These are phyloP conservation scores for Oncorhynchus kisutch DNA, from an alignment of 2,113 vertebrate genomes.

Conservation along the genomic window DNA sequence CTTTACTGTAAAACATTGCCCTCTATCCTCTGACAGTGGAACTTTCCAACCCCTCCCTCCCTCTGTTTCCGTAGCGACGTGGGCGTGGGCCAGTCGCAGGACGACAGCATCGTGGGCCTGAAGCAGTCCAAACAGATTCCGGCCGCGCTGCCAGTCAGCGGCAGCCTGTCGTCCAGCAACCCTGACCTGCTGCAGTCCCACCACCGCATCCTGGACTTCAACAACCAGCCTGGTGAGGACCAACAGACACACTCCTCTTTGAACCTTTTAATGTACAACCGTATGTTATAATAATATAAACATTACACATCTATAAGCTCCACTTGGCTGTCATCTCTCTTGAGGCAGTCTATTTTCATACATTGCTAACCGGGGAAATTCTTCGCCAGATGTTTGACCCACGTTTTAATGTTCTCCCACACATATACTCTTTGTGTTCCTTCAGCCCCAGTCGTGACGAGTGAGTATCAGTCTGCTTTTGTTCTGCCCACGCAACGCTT, in stretches of 20 bases:
- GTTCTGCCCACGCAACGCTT: slow-evolving; percentile 8
- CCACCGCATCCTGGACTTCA: slow-evolving; percentile 97
- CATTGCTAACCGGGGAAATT: background rate
- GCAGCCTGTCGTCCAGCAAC: slow-evolving; percentile 94
- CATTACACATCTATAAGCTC: background rate
- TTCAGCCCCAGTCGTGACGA: slow-evolving; percentile 59
- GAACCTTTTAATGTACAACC: background rate
- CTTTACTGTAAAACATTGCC: slow-evolving; percentile 33
- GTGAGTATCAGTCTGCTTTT: slow-evolving; percentile 60
- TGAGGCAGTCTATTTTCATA: background rate
- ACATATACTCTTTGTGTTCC: slow-evolving; percentile 51
- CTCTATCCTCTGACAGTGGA: slow-evolving; percentile 40
- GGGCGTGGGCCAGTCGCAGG: slow-evolving; percentile 95
- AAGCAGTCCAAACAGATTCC: slow-evolving; percentile 95
- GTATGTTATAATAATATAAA: background rate
- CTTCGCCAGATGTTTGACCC: background rate
- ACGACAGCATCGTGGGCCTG: slow-evolving; percentile 97
- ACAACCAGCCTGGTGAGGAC: slow-evolving; percentile 85
- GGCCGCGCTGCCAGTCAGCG: slow-evolving; percentile 89
- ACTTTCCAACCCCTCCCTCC: slow-evolving; percentile 23
- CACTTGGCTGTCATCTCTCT: background rate
- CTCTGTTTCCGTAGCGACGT: slow-evolving; percentile 82
- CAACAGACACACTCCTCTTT: background rate
- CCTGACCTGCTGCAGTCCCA: slow-evolving; percentile 95
- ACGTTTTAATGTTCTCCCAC: slow-evolving; percentile 38